Evolutionary conservation across 2,888 invertebrate genomes (phyloP).

Genomic region (Hoplodrina blanda): DNA sequence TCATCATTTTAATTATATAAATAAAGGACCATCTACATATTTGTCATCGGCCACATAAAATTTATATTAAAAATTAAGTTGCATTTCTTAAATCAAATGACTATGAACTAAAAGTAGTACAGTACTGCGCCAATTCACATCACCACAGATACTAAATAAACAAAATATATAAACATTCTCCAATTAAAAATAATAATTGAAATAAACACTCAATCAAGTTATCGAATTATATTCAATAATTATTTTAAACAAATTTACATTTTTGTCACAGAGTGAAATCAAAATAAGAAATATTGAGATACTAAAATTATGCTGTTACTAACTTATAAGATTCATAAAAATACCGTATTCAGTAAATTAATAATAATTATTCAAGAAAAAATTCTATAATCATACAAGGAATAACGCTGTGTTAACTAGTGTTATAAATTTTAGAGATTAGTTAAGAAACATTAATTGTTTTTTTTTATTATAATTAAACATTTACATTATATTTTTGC

Average conservation of each 20-base stretch:
- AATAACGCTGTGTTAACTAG: not conserved
- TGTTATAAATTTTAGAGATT: slow-evolving; percentile 21
- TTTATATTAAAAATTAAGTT: slow-evolving; percentile 45
- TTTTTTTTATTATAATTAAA: slow-evolving; percentile 20
- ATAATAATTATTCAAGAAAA: slow-evolving; percentile 14
- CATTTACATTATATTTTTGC: slow-evolving; percentile 14
- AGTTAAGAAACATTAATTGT: slow-evolving; percentile 12
- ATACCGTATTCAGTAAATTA: slow-evolving; percentile 8
- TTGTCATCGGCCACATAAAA: slow-evolving; percentile 37
- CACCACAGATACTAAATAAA: slow-evolving; percentile 27
- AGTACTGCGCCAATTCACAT: slow-evolving; percentile 56
- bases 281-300: slow-evolving; percentile 16
- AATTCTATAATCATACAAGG: not conserved
- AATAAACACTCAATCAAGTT: slow-evolving; percentile 48
- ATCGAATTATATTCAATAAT: slow-evolving; percentile 55
- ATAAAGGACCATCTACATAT: slow-evolving; percentile 20
- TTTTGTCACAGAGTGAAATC: slow-evolving; percentile 35
- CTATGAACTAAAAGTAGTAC: slow-evolving; percentile 43
- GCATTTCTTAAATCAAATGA: slow-evolving; percentile 33
- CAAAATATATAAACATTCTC: slow-evolving; percentile 55
- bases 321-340: slow-evolving; percentile 27
- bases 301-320: slow-evolving; percentile 39
- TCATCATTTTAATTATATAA: slow-evolving; percentile 11
- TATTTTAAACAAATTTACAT: slow-evolving; percentile 33
- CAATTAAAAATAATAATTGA: slow-evolving; percentile 53